phyloP scores from a whole-genome alignment of 2,888 invertebrate species.

The Caenorhabditis sp. region DNA sequence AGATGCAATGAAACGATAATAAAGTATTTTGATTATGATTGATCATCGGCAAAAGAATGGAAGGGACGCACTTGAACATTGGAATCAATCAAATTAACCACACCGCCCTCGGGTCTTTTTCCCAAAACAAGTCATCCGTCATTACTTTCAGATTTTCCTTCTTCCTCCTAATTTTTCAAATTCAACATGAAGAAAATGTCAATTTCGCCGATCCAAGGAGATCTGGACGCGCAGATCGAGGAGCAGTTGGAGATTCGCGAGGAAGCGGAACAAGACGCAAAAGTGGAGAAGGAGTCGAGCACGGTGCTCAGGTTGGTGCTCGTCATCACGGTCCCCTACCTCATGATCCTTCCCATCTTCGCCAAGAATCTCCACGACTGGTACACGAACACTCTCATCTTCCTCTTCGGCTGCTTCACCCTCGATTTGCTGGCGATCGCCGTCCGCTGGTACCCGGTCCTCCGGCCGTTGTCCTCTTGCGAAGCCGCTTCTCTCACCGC shows the following conservation, averaged over 20 bases:
- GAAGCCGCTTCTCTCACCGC: slow-evolving; percentile 29
- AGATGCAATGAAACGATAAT: no score
- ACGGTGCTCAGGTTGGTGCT: slow-evolving; percentile 18
- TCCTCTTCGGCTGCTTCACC: slow-evolving; percentile 28
- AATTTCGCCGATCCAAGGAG: slow-evolving; percentile 23
- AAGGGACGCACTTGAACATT: no score
- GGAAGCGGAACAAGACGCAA: slow-evolving; percentile 24
- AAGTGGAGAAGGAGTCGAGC: slow-evolving; percentile 27
- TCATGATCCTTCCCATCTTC: slow-evolving; percentile 32
- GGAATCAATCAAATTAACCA: no score
- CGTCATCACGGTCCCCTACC: slow-evolving; percentile 28
- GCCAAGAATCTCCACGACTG: slow-evolving; percentile 35
- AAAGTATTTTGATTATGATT: no score
- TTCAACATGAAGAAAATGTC: slow-evolving; percentile 42
- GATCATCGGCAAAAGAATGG: no score
- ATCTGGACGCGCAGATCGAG: slow-evolving; percentile 5
- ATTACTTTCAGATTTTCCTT: no score
- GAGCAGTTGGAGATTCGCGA: slow-evolving; percentile 35
- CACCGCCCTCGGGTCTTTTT: no score
- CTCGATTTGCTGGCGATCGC: slow-evolving; percentile 35
- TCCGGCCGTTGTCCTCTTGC: slow-evolving; percentile 25
- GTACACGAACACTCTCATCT: slow-evolving; percentile 33
- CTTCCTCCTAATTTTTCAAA: no score
- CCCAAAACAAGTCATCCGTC: no score
- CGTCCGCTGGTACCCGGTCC: slow-evolving; percentile 12